phyloP scores from a whole-genome alignment of 2,888 invertebrate species.

The Volucella inanis region DNA sequence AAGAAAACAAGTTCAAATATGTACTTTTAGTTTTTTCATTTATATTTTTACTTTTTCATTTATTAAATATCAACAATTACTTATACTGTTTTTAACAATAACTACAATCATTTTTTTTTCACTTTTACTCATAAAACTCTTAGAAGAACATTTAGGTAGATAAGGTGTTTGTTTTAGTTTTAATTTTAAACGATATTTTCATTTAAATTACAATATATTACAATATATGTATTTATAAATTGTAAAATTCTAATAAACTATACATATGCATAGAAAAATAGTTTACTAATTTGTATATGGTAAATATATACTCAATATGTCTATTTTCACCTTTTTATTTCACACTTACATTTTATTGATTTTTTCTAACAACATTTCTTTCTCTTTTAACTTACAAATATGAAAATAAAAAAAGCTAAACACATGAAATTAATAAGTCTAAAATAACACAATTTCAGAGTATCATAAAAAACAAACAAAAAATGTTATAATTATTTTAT shows the following conservation, averaged over 20 bases:
- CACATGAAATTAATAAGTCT: constrained; percentile 14
- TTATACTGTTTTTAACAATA: constrained; percentile 55
- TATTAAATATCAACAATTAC: constrained; percentile 64
- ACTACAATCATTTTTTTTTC: constrained; percentile 44
- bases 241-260: constrained; percentile 60
- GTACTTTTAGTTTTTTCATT: not conserved
- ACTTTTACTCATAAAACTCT: constrained; percentile 38
- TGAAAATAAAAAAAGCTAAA: constrained; percentile 30
- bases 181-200: not conserved
- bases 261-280: constrained; percentile 61
- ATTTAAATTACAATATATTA: constrained; percentile 31
- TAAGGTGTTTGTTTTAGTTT: constrained; percentile 56
- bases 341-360: constrained; percentile 24
- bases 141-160: constrained; percentile 63
- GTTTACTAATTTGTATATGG: constrained; percentile 53
- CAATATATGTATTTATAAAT: constrained; percentile 12
- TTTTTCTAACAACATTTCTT: not conserved
- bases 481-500: not conserved
- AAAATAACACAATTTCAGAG: constrained; percentile 40
- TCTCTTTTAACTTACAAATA: constrained; percentile 46
- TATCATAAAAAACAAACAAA: constrained; percentile 46
- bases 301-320: constrained; percentile 52
- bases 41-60: constrained; percentile 24
- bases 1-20: not conserved
- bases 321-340: constrained; percentile 40